Conservation (phyloP, 1,140 invertebrate species). For the Sitophilus oryzae region DNA sequence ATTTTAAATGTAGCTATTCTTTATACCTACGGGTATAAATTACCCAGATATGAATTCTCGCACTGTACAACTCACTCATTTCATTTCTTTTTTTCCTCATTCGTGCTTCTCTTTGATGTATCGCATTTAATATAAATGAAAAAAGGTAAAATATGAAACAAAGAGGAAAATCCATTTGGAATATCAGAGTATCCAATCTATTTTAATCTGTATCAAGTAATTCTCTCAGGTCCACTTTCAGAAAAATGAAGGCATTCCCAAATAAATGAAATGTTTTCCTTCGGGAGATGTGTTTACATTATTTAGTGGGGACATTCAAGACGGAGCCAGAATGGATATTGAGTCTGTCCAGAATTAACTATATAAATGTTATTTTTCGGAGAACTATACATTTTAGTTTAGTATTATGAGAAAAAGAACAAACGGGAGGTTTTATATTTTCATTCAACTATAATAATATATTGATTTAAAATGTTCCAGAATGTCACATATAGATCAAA, state of each 20-base stretch:
- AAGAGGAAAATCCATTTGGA: slow-evolving; percentile 37
- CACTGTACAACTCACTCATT: too few relatives aligned
- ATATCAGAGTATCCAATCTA: slow-evolving; percentile 41
- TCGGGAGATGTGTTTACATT: slow-evolving; percentile 36
- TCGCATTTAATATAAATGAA: slow-evolving; percentile 33
- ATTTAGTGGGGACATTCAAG: slow-evolving; percentile 36
- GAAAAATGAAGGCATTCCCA: slow-evolving; percentile 42
- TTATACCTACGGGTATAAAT: too few relatives aligned
- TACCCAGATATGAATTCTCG: too few relatives aligned
- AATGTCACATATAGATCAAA: too few relatives aligned
- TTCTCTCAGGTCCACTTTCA: slow-evolving; percentile 39
- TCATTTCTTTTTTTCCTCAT: neutral
- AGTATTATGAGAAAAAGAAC: too few relatives aligned
- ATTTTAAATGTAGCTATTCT: too few relatives aligned
- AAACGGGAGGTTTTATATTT: too few relatives aligned
- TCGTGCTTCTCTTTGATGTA: slow-evolving; percentile 19
- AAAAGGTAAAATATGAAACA: slow-evolving; percentile 30
- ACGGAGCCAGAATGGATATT: slow-evolving; percentile 24
- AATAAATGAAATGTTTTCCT: slow-evolving; percentile 42
- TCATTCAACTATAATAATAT: too few relatives aligned
- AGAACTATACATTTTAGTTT: too few relatives aligned
- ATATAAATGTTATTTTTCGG: too few relatives aligned
- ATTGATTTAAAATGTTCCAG: too few relatives aligned
- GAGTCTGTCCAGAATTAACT: slow-evolving; percentile 8
- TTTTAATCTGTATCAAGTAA: slow-evolving; percentile 43